phyloP scores from a whole-genome alignment of 2,888 invertebrate species.

The Macaria liturata region DNA sequence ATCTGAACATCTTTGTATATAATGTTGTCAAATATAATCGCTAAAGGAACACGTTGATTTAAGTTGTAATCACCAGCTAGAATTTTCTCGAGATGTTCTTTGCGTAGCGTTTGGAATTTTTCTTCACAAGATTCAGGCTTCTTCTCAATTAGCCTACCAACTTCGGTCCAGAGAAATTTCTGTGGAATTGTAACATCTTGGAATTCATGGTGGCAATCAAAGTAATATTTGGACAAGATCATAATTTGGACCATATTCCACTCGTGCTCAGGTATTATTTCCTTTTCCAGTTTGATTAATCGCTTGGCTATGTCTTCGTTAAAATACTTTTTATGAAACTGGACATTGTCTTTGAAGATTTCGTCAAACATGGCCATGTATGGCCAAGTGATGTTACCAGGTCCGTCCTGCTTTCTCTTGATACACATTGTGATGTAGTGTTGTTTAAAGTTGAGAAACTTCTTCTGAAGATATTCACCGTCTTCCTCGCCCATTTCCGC shows the following conservation, averaged over 20 bases:
- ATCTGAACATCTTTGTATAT: constrained; percentile 59
- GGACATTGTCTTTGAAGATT: constrained; percentile 62
- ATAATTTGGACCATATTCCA: constrained; percentile 66
- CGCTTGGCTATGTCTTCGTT: constrained; percentile 26
- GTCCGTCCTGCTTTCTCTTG: constrained; percentile 49
- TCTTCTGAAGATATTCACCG: constrained; percentile 69
- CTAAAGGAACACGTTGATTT: constrained; percentile 52
- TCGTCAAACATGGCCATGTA: constrained; percentile 67
- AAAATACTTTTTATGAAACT: constrained; percentile 57
- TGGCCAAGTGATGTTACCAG: constrained; percentile 60
- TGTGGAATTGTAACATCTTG: constrained; percentile 68
- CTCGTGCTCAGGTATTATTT: constrained; percentile 28
- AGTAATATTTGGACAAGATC: constrained; percentile 67
- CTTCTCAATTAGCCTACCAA: constrained; percentile 65
- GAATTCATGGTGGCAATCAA: constrained; percentile 71
- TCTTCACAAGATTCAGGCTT: constrained; percentile 56
- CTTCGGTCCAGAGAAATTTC: constrained; percentile 72
- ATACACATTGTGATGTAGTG: constrained; percentile 65
- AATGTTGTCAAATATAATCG: constrained; percentile 66
- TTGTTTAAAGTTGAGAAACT: constrained; percentile 71
- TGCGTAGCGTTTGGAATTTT: constrained; percentile 52
- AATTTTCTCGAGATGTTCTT: constrained; percentile 58
- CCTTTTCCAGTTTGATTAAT: constrained; percentile 14
- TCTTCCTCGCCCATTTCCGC: constrained; percentile 64
- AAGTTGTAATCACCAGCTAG: constrained; percentile 54